phyloP scores from a whole-genome alignment of 1,140 invertebrate genomes.

The Anagrus nilaparvatae region DNA sequence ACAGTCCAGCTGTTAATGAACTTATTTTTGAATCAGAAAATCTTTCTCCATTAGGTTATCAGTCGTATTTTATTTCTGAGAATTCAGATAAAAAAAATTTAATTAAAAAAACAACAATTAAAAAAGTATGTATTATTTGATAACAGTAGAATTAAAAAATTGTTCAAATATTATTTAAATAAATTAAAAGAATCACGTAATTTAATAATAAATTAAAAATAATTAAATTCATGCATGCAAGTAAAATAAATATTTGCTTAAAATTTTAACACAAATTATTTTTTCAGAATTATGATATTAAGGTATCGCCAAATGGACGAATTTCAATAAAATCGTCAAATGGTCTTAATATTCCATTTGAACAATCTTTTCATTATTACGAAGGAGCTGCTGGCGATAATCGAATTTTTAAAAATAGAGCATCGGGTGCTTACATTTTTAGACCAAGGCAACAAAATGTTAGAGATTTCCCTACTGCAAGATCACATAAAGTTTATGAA shows the following conservation, averaged over 20 bases:
- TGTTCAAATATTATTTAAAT: too few species aligned
- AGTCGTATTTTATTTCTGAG: conserved; percentile 47
- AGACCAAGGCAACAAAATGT: conserved; percentile 48
- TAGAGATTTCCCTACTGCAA: conserved; percentile 30
- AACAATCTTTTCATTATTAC: conserved; percentile 72
- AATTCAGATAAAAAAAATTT: conserved; percentile 10
- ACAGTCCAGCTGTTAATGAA: conserved; percentile 49
- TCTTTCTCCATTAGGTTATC: conserved; percentile 56
- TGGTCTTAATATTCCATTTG: conserved; percentile 41
- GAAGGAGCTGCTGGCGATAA: conserved; percentile 53
- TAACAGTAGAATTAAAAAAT: too few species aligned
- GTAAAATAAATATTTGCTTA: too few species aligned
- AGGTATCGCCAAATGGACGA: too few species aligned
- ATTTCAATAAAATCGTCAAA: conserved; percentile 32
- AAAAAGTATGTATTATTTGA: too few species aligned
- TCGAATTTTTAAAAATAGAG: conserved; percentile 40
- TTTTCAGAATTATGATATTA: too few species aligned
- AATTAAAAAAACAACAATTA: too few species aligned
- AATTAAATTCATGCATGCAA: too few species aligned
- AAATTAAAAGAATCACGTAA: too few species aligned
- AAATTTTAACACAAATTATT: too few species aligned
- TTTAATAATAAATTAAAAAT: too few species aligned
- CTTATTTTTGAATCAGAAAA: conserved; percentile 53
- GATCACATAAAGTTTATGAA: conserved; percentile 21
- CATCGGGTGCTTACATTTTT: conserved; percentile 83